Evolutionary conservation across 2,888 invertebrate species (phyloP), one percentile per base, ranked within the genome.

Genomic region (Epinotia demarniana): DNA sequence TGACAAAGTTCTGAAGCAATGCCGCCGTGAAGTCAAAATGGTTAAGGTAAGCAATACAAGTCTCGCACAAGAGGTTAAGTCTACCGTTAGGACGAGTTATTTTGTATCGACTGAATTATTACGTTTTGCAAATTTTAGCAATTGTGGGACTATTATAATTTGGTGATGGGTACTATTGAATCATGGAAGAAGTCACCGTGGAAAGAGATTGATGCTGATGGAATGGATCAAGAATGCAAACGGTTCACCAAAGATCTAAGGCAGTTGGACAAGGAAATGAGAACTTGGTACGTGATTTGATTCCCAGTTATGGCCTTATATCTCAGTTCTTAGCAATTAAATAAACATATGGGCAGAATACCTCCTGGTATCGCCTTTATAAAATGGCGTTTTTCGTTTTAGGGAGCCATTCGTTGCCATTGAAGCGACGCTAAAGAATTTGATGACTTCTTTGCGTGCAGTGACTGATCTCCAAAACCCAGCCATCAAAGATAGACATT

Each of bases 171-270:
- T 1, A 97, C 96, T 74, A 96, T 99, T 74, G 96, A 97, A 70
- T 97, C 97, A 87, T 99, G 99, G 99, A 98, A 98, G 89, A 97
- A 96, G 76, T 99, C 98, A 0, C 96, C 97, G 0, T 99, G 99
- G 99, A 97, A 97, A 85, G 97, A 97, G 85, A 98, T 99, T 77
- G 98, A 99, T 83, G 97, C 98, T 2, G 99, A 99, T 84, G 96
- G 96, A 72, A 98, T 99, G 98, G 99, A 99, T 86, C 96, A 97
- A 89, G 98, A 99, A 86, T 98, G 98, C 91, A 99, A 99, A 89
- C 97, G 97, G 82, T 97, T 98, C 86, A 96, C 97, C 0, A 98
- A 98, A 85, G 98, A 98, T 81, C 89, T 98, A 46, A 95, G 97
- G 80, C 95, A 95, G 49, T 91, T 99, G 83, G 96, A 98, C 77